A percentile compares a stretch with the other conserved stretches of the same genome.
Conservation (phyloP, 2,797 vertebrate species). For the Chloroceryle inda region DNA sequence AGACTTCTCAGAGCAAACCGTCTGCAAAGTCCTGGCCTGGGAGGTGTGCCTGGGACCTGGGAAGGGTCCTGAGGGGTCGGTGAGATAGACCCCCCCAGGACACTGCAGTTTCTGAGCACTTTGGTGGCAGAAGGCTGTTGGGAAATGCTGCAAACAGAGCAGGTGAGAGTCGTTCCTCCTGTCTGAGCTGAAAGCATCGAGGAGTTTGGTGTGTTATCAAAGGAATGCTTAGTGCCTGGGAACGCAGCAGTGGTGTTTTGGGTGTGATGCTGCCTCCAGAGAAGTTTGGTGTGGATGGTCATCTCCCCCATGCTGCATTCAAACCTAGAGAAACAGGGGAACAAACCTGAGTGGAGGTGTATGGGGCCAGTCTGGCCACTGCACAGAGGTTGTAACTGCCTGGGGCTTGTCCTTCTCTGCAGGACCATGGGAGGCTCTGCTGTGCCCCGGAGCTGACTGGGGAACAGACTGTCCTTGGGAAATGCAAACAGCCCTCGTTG, state of each 20-base stretch:
- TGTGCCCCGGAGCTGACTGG: neutral
- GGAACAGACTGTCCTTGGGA: neutral
- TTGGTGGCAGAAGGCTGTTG: neutral
- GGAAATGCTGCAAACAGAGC: neutral
- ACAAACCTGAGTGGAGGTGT: neutral
- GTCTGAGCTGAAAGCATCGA: neutral
- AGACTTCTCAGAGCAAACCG: neutral
- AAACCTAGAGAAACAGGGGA: neutral
- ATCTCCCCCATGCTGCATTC: neutral
- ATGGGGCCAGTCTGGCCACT: neutral
- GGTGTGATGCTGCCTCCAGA: neutral
- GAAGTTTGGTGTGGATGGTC: neutral
- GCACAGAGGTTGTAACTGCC: neutral
- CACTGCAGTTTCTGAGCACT: neutral
- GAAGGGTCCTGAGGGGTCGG: neutral
- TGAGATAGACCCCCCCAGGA: neutral
- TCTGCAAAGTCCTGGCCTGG: neutral
- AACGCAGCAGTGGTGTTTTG: neutral
- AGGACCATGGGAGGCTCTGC: neutral
- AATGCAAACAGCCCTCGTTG: neutral
- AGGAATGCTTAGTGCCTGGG: neutral
- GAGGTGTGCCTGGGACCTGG: neutral
- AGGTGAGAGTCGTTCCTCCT: neutral
- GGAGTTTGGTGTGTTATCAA: neutral
- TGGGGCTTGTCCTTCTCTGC: fast-evolving